Percentiles rank a stretch among this genome's conserved stretches.
Conservation (phyloP, 1,140 invertebrate species). For the Papilio machaon region DNA sequence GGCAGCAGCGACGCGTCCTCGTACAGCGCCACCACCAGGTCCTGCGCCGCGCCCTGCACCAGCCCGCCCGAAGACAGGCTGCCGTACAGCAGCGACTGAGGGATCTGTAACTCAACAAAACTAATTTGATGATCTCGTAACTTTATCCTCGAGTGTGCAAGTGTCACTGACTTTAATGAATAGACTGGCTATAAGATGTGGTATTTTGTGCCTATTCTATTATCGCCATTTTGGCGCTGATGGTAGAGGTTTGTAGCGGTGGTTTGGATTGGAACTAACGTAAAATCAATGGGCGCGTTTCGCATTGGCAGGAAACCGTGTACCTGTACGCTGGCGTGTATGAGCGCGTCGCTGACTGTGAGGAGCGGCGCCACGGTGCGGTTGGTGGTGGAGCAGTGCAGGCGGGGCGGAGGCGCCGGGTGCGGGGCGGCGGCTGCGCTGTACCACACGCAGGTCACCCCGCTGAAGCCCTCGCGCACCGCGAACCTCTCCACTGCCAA, state of each 20-base stretch:
- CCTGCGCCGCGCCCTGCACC: slow-evolving; percentile 70
- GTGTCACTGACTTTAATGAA: too few species aligned
- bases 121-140: neutral
- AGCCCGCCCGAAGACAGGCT: slow-evolving; percentile 59
- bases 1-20: slow-evolving; percentile 88
- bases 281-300: too few species aligned
- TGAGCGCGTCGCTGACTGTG: slow-evolving; percentile 83
- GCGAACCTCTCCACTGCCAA: slow-evolving; percentile 88
- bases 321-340: slow-evolving; percentile 84
- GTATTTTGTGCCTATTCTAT: too few species aligned
- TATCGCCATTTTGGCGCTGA: too few species aligned
- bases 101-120: slow-evolving; percentile 83
- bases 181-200: too few species aligned
- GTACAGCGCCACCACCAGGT: slow-evolving; percentile 87
- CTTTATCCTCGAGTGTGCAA: too few species aligned
- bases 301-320: too few species aligned
- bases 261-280: too few species aligned
- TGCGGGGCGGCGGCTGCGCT: slow-evolving; percentile 62
- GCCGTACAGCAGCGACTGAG: slow-evolving; percentile 84
- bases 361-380: slow-evolving; percentile 82
- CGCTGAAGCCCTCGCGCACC: slow-evolving; percentile 86
- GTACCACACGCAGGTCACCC: slow-evolving; percentile 90
- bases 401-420: slow-evolving; percentile 52
- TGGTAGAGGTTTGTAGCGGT: too few species aligned
- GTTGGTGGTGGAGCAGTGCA: slow-evolving; percentile 87